Conservation (phyloP, 2,113 vertebrate genomes). For the Opisthocomus hoazin region DNA sequence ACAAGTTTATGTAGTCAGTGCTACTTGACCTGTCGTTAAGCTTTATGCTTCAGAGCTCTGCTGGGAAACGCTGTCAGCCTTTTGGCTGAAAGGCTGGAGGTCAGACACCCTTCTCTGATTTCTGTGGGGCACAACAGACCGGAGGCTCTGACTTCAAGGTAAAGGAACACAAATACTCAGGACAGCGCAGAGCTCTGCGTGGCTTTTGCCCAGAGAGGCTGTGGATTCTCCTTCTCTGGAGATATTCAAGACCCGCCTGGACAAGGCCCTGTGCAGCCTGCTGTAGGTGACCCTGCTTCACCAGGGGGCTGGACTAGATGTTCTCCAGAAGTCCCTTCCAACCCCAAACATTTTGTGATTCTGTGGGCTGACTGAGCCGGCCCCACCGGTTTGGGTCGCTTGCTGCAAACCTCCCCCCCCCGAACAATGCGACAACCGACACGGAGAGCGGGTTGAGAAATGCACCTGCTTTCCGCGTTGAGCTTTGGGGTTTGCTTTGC, state of each 20-base stretch:
- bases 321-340: too few species aligned
- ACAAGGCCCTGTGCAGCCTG: too few species aligned
- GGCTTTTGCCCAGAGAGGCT: too few species aligned
- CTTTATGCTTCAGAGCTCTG: not conserved
- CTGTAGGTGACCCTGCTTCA: too few species aligned
- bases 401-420: not conserved
- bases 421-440: rapidly evolving
- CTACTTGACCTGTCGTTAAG: not conserved
- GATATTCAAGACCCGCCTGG: too few species aligned
- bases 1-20: not conserved
- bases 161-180: not conserved
- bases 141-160: not conserved
- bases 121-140: not conserved
- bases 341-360: too few species aligned
- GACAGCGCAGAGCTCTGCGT: rapidly evolving
- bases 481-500: not conserved
- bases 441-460: rapidly evolving
- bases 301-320: too few species aligned
- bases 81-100: not conserved
- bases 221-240: too few species aligned
- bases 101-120: not conserved
- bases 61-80: not conserved
- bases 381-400: rapidly evolving
- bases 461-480: not conserved
- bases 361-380: not conserved